Base-by-base conservation (phyloP, 2,888 invertebrate genomes). In the Chaitophorus viminalis region DNA sequence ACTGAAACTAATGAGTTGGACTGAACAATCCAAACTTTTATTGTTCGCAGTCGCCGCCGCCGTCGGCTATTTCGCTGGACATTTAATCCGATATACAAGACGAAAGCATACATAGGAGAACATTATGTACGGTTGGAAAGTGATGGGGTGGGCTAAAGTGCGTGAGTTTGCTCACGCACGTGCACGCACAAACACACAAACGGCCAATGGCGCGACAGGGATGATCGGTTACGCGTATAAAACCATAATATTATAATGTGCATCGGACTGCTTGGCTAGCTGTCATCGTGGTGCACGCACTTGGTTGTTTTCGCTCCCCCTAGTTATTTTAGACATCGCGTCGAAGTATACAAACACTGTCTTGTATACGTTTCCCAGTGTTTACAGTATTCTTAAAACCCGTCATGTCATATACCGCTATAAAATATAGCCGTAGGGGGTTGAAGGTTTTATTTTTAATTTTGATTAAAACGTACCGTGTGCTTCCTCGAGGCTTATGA, bases 391-490 rank as follows among this genome's bases (percentile, higher is more conserved):
- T 74, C 74, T 74, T 36, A 54, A 82, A n/a, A 74, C 36, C 54
- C 82, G n/a, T 21, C 82, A 52, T 25, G 17, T 2, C n/a, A 52
- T 82, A 52, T 82, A 52, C 39, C 31, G 2, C 52, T 46, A 17
- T 76, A 76, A 5, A 76, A 8, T 11, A 29, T 11, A 25, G n/a
- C 25, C 29, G 9, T 39, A 29, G 18, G n/a, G 18, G 52, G 82
- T 36, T 36, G 72, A 21, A 70, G 82, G 52, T 74, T 74, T 83
- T 86, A 86, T 86, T 86, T 86, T 86, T 86, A 86, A 78, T 78
- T 86, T 79, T 54, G 68, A 78, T 70, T 78, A 54, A 78, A 78
- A 70, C 36, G 29, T 17, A 17, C 77, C 46, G 31, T 70, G 9
- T 8, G 31, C 31, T 9, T 29, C 70, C 70, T 60, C 60, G 60